These are phyloP conservation scores for Alectoris magna DNA, from an alignment of 2,797 vertebrate genomes.

Conservation along the genomic window DNA sequence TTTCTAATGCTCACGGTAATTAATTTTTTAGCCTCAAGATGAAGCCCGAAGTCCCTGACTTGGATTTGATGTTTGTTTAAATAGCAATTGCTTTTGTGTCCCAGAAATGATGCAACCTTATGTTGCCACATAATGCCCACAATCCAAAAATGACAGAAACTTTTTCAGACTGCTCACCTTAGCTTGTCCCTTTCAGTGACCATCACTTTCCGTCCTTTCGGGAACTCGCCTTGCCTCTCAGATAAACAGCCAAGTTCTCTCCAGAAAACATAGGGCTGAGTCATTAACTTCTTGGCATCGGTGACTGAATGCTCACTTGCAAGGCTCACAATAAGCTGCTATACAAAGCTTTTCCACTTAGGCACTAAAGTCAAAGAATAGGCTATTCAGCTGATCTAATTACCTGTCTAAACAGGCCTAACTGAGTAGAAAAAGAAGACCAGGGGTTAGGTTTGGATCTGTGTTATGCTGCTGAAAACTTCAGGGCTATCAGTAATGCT, in stretches of 20 bases:
- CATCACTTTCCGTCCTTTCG: neutral
- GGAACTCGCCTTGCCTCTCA: neutral
- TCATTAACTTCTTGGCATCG: slow-evolving; percentile 29
- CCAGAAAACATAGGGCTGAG: neutral
- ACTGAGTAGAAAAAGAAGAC: slow-evolving; percentile 3
- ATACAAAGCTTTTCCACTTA: slow-evolving; percentile 24
- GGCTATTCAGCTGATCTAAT: slow-evolving; percentile 29
- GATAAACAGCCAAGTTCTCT: neutral
- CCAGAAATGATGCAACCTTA: neutral
- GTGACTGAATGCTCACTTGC: neutral
- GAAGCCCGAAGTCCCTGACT: neutral
- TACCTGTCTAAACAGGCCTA: slow-evolving; percentile 40
- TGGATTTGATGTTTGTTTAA: slow-evolving; percentile 25
- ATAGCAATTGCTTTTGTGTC: neutral
- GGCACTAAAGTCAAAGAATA: neutral
- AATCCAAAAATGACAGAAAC: neutral
- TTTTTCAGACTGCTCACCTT: neutral
- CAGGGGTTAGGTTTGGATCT: neutral
- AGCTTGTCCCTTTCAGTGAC: neutral
- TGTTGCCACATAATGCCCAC: neutral
- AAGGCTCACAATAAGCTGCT: neutral
- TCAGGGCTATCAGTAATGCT: neutral
- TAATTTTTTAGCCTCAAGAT: neutral
- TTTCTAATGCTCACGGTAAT: neutral
- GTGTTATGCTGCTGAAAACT: neutral